These are phyloP conservation scores for Ptycholaimellus sp. DNA, from an alignment of 2,888 invertebrate genomes.

Conservation along the genomic window DNA sequence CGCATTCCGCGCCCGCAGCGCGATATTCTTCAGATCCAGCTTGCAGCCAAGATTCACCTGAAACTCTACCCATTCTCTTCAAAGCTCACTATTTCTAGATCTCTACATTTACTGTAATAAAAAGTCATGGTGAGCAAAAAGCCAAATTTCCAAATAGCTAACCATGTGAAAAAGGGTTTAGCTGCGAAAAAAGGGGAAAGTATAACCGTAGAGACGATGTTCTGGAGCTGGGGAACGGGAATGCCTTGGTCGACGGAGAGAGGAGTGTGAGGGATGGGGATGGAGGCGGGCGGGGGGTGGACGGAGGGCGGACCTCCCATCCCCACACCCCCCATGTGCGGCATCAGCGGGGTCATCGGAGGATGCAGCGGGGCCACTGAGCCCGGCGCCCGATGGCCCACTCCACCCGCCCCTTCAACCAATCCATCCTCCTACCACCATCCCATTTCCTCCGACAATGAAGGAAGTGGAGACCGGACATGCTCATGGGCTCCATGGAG, in stretches of 20 bases:
- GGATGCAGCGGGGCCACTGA: not conserved
- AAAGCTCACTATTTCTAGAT: too few relatives aligned
- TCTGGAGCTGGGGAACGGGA: slow-evolving; percentile 26
- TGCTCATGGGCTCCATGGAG: too few relatives aligned
- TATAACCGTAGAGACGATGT: slow-evolving; percentile 88
- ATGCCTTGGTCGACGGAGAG: slow-evolving; percentile 1
- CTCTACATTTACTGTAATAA: too few relatives aligned
- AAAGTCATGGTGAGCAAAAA: not conserved
- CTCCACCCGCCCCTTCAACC: not conserved
- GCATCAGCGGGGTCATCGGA: slow-evolving; percentile 1
- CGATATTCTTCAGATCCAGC: slow-evolving; percentile 82
- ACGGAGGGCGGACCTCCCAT: too few relatives aligned
- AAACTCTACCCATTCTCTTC: not conserved
- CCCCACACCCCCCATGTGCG: not conserved
- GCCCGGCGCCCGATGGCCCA: not conserved
- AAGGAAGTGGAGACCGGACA: too few relatives aligned
- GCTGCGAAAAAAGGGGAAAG: slow-evolving; percentile 32
- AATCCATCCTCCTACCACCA: too few relatives aligned
- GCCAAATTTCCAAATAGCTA: not conserved
- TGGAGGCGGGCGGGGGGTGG: not conserved
- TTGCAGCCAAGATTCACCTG: slow-evolving; percentile 40
- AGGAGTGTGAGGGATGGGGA: slow-evolving; percentile 4
- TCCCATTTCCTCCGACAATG: too few relatives aligned
- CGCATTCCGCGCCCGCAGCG: slow-evolving; percentile 85
- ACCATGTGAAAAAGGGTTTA: not conserved